Evolutionary conservation across 2,888 invertebrate species (phyloP), one percentile per base, ranked within the genome.

Genomic region (Stenoptilia bipunctidactyla): DNA sequence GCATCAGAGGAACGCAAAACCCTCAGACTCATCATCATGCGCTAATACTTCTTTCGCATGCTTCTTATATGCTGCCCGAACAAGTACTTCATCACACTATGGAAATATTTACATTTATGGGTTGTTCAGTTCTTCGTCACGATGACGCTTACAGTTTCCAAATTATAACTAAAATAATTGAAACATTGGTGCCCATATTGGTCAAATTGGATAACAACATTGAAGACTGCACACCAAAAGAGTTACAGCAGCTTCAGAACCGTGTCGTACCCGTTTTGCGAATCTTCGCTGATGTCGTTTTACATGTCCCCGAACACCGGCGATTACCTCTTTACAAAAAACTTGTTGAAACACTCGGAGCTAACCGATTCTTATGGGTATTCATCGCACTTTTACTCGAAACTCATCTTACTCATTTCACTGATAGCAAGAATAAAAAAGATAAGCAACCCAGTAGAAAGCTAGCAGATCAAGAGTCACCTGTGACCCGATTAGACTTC

Each of bases 61-160:
- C 92, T 10, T 94, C 96, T 0, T 85, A 86, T 15, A 85, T 94
- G 57, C 85, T 92, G 42, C 96, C 96, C 0, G 89, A 91, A 44
- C 90, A 92, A 73, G 94, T 98, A 0, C 76, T 98, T 12, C 92
- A 95, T 60, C 95, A 97, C 56, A 92, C 97, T 2, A 97, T 98
- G 90, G 92, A 96, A 14, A 94, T 99, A 52, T 99, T 99, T 65
- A 97, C 98, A 0, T 99, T 98, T 61, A 96, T 99, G 90, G 98
- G 98, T 1, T 93, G 93, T 0, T 94, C 94, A 0, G 90, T 98
- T 8, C 83, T 98, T 1, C 87, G 97, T 8, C 95, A 96, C 53
- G 98, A 98, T 61, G 97, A 98, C 58, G 91, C 93, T 0, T 97
- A 97, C 69, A 97, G 96, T 60, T 95, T 97, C 65, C 95, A 96